Evolutionary conservation across 2,888 invertebrate species (phyloP), one percentile per base, ranked within the genome.

Genomic region (Aporophyla lueneburgensis): DNA sequence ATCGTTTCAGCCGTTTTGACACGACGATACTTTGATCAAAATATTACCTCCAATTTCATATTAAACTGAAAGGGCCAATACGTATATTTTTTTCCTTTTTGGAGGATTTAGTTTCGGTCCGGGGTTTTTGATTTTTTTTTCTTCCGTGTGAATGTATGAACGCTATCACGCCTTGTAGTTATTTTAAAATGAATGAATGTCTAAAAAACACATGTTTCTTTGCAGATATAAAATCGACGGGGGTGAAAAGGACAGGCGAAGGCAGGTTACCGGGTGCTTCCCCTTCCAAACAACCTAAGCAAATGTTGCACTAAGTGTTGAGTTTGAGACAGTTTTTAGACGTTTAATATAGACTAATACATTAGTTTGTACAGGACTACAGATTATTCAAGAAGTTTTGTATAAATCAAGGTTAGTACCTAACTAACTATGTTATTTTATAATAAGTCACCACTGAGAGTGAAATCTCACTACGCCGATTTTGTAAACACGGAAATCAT

Each of bases 261-360:
- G 93, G 93, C 40, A 91, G 97, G 83, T 81, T 96, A 80, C 94
- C 96, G 7, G 96, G 96, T 81, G 96, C 97, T 10, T 96, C 97
- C 27, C 96, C 97, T 2, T 96, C 96, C 12, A 97, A 97, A 86
- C 97, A 97, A 87, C 93, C 95, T 21, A 97, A 97, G 86, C 95
- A 95, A 89, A 85, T 96, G 82, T 86, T 96, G 87, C 96, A 96
- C 90, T 96, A 92, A 94, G 90, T 88, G 88, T 86, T 87, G 76
- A 86, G 79, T 79, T 81, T 79, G 81, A 80, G 84, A 87, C 81
- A 83, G 74, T 86, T 86, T 86, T 83, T 77, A 83, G 72, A 79
- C 56, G 21, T 84, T 83, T 73, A 83, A 88, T 87, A 86, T 86
- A 84, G 89, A 89, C 84, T 87, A 86, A 89, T 88, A 82, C 76